Conservation (phyloP, 2,797 vertebrate genomes). For the Brachyrhaphis roseni region DNA sequence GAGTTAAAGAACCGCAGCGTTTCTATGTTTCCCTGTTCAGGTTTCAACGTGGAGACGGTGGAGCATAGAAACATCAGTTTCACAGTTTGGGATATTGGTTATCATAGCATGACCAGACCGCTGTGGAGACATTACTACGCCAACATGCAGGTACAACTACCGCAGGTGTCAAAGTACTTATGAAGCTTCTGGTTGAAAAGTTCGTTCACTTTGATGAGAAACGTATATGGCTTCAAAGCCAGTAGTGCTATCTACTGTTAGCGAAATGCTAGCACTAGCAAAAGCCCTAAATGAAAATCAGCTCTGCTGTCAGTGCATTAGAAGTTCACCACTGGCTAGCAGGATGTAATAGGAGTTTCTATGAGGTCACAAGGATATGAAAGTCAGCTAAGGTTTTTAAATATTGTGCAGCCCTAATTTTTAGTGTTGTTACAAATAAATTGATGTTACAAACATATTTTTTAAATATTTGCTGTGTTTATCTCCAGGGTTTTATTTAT, state of each 20-base stretch:
- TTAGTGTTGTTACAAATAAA: no score
- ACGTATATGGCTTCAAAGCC: neutral
- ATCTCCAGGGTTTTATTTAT: conserved; percentile 90
- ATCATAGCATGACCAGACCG: conserved; percentile 90
- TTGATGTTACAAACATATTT: neutral
- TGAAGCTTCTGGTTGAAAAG: neutral
- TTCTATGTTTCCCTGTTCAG: conserved; percentile 52
- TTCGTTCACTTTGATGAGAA: neutral
- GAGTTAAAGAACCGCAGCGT: fast-evolving
- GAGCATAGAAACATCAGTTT: conserved; percentile 96
- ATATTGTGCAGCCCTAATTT: no score
- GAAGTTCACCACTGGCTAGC: no score
- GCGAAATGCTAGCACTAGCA: no score
- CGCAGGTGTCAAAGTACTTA: neutral
- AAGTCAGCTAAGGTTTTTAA: no score
- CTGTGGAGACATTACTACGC: conserved; percentile 94
- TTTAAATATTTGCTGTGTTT: neutral
- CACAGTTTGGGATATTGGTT: conserved; percentile 95
- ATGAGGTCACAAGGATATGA: no score
- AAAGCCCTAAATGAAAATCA: no score
- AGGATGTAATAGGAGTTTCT: no score
- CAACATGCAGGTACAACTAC: conserved; percentile 83
- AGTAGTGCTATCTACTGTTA: no score
- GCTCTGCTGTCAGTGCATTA: no score
- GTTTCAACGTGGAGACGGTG: conserved; percentile 95